Base-by-base conservation (phyloP, 2,888 invertebrate genomes). In the Podotricha telesiphe region DNA sequence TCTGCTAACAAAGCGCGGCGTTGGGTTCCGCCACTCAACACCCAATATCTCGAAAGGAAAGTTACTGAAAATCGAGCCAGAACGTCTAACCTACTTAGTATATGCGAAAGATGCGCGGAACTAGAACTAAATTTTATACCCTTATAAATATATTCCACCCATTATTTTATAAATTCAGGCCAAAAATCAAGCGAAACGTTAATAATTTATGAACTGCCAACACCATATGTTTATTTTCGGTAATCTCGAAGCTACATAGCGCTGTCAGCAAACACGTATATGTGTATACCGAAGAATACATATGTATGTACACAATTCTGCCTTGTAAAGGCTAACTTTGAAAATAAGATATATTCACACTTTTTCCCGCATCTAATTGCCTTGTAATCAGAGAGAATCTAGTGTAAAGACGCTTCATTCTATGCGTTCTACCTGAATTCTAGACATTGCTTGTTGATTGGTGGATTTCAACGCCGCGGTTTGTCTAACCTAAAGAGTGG, bases 131-230 rank as follows among this genome's bases (percentile, higher is more conserved):
- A 1, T 37, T 8, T 37, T 28, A 28, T 28, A 37, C 37, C 15
- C 50, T 20, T 22, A 50, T 15, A 37, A 17, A 34, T 11, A 34
- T 34, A 17, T 55, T 34, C 7, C n/a, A 34, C 42, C 2, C 5
- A 20, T 22, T 5, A 58, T 42, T n/a, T 42, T 37, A 22, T 22
- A 58, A 58, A 45, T 22, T 45, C 15, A 22, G 22, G 22, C 22
- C 13, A 22, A 59, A 45, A 20, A n/a, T 22, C 42, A 22, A n/a
- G 22, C 22, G 40, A 59, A 59, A 22, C 22, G 59, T 45, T n/a
- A 59, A 59, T 59, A 45, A 59, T 59, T 59, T 22, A 59, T 42
- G 40, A 45, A 42, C 59, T 42, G 59, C 59, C 42, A 59, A 22
- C 59, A 19, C 22, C 59, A 59, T 59, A 15, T 45, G 59, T 59